A percentile compares a stretch with the other conserved stretches of the same genome.
Evolutionary conservation across 2,113 vertebrate species (phyloP).

Genomic region (Archocentrus centrarchus): DNA sequence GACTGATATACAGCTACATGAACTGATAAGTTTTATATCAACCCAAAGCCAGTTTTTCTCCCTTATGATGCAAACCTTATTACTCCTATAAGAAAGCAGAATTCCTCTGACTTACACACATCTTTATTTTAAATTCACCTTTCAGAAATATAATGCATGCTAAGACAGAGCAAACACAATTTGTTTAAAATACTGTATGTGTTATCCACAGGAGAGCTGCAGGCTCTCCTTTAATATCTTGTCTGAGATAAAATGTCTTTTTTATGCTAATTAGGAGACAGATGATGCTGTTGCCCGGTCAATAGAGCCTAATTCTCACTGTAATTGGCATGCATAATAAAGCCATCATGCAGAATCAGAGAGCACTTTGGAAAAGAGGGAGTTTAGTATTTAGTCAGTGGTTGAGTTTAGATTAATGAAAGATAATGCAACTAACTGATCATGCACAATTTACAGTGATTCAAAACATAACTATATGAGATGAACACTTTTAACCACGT

Average conservation of each 20-base stretch:
- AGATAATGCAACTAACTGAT: conserved; percentile 37
- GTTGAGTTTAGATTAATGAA: conserved; percentile 47
- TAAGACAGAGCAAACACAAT: conserved; percentile 36
- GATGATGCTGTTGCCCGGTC: conserved; percentile 53
- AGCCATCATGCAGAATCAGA: conserved; percentile 62
- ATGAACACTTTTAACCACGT: conserved; percentile 43
- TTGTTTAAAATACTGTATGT: conserved; percentile 31
- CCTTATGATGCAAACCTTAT: not conserved
- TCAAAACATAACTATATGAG: conserved; percentile 30
- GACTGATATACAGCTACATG: not conserved
- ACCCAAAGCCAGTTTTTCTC: not conserved
- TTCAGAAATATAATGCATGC: conserved; percentile 26
- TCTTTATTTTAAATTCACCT: conserved; percentile 25
- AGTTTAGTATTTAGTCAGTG: conserved; percentile 55
- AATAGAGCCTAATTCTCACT: conserved; percentile 56
- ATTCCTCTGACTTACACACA: not conserved
- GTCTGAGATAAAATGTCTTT: conserved; percentile 45
- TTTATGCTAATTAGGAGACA: conserved; percentile 69
- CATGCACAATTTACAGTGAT: conserved; percentile 34
- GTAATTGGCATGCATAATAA: conserved; percentile 73
- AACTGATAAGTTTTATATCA: not conserved
- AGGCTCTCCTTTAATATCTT: conserved; percentile 39
- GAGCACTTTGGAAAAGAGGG: conserved; percentile 60
- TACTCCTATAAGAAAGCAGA: not conserved
- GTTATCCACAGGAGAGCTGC: conserved; percentile 22